Percentiles rank a stretch among this genome's conserved stretches.
Evolutionary conservation across 2,113 vertebrate species (phyloP).

Genomic region (Polypterus senegalus): DNA sequence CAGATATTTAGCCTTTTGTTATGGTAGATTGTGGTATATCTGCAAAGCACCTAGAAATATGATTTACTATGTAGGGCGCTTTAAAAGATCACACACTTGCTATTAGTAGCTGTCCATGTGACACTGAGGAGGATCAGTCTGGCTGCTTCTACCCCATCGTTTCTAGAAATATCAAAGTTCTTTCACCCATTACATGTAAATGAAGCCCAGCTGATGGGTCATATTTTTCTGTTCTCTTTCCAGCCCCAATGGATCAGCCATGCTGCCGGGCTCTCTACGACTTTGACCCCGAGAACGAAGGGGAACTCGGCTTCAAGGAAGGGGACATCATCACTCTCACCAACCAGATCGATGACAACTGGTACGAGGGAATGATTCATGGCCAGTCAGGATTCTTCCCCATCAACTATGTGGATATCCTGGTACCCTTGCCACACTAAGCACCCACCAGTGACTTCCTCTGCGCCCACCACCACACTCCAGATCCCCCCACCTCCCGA

Average conservation of each 20-base stretch:
- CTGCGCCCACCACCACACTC: too few species aligned
- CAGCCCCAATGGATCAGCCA: constrained; percentile 84
- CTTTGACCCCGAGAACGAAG: constrained; percentile 96
- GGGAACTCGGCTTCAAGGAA: constrained; percentile 94
- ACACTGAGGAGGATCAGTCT: not conserved
- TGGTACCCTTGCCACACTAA: constrained; percentile 89
- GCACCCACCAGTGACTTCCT: constrained; percentile 16
- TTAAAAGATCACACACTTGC: too few species aligned
- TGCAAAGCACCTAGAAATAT: too few species aligned
- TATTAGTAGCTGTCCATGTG: too few species aligned
- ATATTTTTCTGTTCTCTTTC: constrained; percentile 21
- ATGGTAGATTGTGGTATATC: too few species aligned
- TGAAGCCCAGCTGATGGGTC: constrained; percentile 2
- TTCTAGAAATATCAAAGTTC: not conserved
- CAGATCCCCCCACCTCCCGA: too few species aligned
- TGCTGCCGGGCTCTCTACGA: constrained; percentile 91
- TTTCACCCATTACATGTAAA: not conserved
- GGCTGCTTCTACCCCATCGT: not conserved
- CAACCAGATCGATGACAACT: constrained; percentile 97
- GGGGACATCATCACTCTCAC: constrained; percentile 94
- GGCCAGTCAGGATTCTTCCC: constrained; percentile 97
- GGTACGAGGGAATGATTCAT: constrained; percentile 93
- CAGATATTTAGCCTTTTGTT: too few species aligned
- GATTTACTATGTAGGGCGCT: too few species aligned
- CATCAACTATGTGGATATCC: constrained; percentile 95